Base-by-base conservation (phyloP, 2,113 vertebrate species). In the Saccopteryx bilineata region DNA sequence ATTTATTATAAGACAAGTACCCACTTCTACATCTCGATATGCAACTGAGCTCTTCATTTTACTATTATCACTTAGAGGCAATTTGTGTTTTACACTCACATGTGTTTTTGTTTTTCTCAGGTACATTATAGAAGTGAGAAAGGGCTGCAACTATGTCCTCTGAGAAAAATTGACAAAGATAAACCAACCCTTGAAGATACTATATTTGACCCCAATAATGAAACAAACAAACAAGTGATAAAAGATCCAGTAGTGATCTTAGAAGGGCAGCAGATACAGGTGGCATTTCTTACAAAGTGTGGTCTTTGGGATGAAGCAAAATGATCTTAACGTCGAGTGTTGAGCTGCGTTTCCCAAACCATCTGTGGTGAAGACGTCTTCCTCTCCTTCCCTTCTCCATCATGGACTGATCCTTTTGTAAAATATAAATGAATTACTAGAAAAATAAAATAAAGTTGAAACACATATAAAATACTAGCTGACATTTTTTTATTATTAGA, bases 301-400 rank as follows among this genome's bases (percentile, higher is more conserved):
- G 28, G 21, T 46, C 54, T 84, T 50, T 18, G 5, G 12, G 24
- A 56, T 1, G 31, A 85, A 31, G 18, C 18, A 52, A 15, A 50
- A 50, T 50, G 24, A 71, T 72, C n/a, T 13, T 10, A 48, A 74
- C 21, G n/a, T 24, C 39, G 14, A 46, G 8, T 68, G 71, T 71
- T 11, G 18, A 68, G 13, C 31, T 60, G 23, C 54, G 84, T 8
- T 88, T 88, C 26, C 31, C 50, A 82, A 68, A 69, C n/a, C 23
- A 26, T 26, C 74, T 78, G 2, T 69, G 28, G 4, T 76, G 19
- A 90, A 76, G 28, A 33, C 21, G 0, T 23, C 63, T 82, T 76
- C 10, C 3, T 7, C 5, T 26, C 2, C n/a, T 69, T 52, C n/a
- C 54, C 10, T 0, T 61, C 2, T 39, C 15, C 54, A 60, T 48